Evolutionary conservation across 2,888 invertebrate genomes (phyloP), one percentile per base, ranked within the genome.

Genomic region (Oligia strigilis): DNA sequence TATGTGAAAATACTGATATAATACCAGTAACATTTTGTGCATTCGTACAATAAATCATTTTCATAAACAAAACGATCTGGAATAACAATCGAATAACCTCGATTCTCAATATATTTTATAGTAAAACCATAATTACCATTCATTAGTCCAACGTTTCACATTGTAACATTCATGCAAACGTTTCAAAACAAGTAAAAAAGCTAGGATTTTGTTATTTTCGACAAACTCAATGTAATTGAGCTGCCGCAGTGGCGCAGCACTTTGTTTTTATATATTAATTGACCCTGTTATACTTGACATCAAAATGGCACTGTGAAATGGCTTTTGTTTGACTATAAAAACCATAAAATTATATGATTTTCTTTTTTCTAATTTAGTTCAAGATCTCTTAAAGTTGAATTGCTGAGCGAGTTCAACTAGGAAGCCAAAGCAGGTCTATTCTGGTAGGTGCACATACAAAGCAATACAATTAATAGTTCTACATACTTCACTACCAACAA

Each of bases 271-370:
- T 85, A 81, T 72, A 75, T 79, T 88, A 89, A 88, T 88, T 88
- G 87, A 86, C 88, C 88, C 85, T 87, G 86, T 88, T 81, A 76
- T 75, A 85, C 71, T 85, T 82, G 83, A 87, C 83, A 82, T 69
- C 69, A 81, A 80, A 78, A 86, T 87, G 82, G 87, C 87, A 85
- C 82, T 76, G 78, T 81, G 70, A 84, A 82, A 80, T 80, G 78
- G 79, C 77, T 81, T 83, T 80, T 87, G 82, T 85, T 85, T 84
- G 82, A 82, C 72, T 86, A 89, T 89, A 87, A 87, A 87, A 76
- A 81, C 43, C 72, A 74, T 78, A 65, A 62, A 73, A 75, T 36
- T 70, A 72, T 19, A 73, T 64, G 46, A 43, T 72, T 60, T 62
- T 64, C 43, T 49, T 77, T 78, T 77, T 55, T 40, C 14, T 49